These are phyloP conservation scores for Epizoanthus fatuus DNA, from an alignment of 92 coral and sea anemone genomes.

Conservation along the genomic window DNA sequence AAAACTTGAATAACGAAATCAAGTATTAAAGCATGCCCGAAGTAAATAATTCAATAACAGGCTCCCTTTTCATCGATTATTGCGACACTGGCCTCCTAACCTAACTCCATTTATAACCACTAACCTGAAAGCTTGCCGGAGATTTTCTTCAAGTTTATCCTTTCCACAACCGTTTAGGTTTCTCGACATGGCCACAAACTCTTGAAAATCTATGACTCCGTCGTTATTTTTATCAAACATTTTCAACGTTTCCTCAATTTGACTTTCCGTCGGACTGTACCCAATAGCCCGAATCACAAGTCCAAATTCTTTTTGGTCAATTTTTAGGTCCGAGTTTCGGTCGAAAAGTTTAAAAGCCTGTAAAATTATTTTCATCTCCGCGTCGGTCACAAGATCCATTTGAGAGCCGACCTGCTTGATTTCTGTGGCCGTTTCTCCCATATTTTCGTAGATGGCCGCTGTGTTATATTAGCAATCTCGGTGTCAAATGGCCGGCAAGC, in stretches of 20 bases:
- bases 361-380: constrained; percentile 75
- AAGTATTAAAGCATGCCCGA: background rate
- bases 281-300: constrained; percentile 85
- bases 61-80: background rate
- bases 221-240: constrained; percentile 81
- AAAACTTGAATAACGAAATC: too few relatives aligned
- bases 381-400: constrained; percentile 40
- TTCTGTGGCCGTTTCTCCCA: constrained; percentile 13
- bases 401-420: background rate
- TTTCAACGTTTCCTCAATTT: constrained; percentile 69
- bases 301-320: constrained; percentile 82
- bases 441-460: background rate
- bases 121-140: constrained; percentile 91
- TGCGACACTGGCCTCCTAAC: background rate
- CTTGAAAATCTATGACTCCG: constrained; percentile 90
- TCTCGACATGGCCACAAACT: constrained; percentile 85
- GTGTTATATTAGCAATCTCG: background rate
- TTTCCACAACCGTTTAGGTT: constrained; percentile 79
- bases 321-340: constrained; percentile 74
- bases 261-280: constrained; percentile 76
- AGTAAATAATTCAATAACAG: background rate
- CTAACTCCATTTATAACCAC: background rate
- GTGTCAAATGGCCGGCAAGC: background rate
- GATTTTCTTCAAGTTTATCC: constrained; percentile 78
- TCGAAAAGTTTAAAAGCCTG: constrained; percentile 85